These are phyloP conservation scores for Ellobius talpinus DNA, from an alignment of 2,113 vertebrate genomes.

Conservation along the genomic window DNA sequence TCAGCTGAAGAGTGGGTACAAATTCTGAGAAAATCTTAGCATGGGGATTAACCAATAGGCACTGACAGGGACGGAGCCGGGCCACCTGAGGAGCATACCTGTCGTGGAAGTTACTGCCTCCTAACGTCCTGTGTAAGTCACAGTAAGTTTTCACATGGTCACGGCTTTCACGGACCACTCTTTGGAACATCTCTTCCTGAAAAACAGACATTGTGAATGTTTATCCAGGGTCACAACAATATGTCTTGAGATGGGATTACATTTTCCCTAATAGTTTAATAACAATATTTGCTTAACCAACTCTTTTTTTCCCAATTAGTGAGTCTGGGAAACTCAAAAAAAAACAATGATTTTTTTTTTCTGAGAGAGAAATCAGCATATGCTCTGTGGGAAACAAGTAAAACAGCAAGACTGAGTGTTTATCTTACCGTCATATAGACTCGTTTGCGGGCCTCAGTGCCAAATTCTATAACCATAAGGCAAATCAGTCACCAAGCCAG, in stretches of 20 bases:
- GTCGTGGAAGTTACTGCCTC: constrained; percentile 28
- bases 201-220: constrained; percentile 50
- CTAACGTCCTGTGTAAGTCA: constrained; percentile 45
- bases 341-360: background rate
- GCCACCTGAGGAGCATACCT: constrained; percentile 6
- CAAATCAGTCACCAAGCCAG: background rate
- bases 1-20: background rate
- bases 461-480: background rate
- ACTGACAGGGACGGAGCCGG: background rate
- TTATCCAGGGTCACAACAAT: background rate
- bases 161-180: background rate
- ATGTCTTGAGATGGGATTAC: background rate
- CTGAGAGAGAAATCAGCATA: constrained; percentile 17
- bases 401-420: background rate
- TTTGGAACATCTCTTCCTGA: constrained; percentile 44
- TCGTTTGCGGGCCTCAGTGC: background rate
- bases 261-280: constrained; percentile 32
- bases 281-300: background rate
- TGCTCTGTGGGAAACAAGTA: background rate
- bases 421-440: background rate
- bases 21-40: constrained; percentile 15
- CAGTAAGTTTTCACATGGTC: constrained; percentile 23
- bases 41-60: background rate
- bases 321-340: background rate
- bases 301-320: constrained; percentile 38